Evolutionary conservation across 2,888 invertebrate species (phyloP), one percentile per base, ranked within the genome.

Genomic region (Calliphora vomitoria): DNA sequence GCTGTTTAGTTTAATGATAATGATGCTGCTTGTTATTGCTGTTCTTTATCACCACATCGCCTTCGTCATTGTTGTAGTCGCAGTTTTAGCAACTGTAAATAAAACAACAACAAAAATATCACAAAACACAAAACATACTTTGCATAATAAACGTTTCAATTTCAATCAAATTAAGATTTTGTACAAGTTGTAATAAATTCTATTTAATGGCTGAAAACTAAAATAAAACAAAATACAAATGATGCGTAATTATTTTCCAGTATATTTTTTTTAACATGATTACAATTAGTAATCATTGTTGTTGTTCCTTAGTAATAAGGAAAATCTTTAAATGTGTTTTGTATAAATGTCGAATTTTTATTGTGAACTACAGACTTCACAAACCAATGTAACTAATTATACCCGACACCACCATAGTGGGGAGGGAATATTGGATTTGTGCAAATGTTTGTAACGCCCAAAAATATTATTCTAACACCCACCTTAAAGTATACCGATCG

Each of bases 61-160:
- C 72, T 55, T 80, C 79, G 25, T 71, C 75, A 71, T 69, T 38
- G 66, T 47, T 35, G 35, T 44, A 41, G 53, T 25, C 55, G 62
- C 25, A 35, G 44, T 69, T 69, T 11, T n/a, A 60, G 58, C 86
- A 74, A 71, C 60, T 76, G 75, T 38, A 75, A 60, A 71, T 58
- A 55, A 50, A 20, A 0, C 44, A 13, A n/a, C n/a, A 11, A 44
- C 10, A 50, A 50, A 3, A 50, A 38, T 64, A 5, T 62, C 8
- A 64, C n/a, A 25, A 25, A 25, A 74, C n/a, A 8, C 8, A 50
- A 64, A 60, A 25, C 50, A 44, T 55, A 82, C 50, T 76, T 79
- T 85, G 81, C 78, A 87, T 87, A 82, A 82, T 78, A 87, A 84
- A 82, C 87, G 87, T 85, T 87, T 87, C 87, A 87, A 87, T 87